Base-by-base conservation (phyloP, 2,888 invertebrate species). In the Cheilosia variabilis region DNA sequence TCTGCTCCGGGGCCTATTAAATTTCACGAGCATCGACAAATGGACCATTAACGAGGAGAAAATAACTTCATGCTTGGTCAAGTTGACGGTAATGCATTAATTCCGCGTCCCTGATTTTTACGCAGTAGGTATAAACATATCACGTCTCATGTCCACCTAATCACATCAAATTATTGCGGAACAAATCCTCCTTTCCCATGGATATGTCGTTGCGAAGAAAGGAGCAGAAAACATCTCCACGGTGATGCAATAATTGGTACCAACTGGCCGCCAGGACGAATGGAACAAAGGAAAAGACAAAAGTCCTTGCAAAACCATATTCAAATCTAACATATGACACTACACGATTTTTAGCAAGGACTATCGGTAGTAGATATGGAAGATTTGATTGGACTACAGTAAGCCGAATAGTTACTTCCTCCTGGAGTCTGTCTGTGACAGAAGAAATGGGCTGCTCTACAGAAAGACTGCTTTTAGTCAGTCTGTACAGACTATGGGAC, bases 171-270 rank as follows among this genome's bases (percentile, higher is more conserved):
- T 63, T 75, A 75, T 62, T 47, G 47, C 13, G 63, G 43, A 73
- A 72, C 24, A 43, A 15, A 43, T 66, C 41, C 27, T 9, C 15
- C n/a, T 31, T 37, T 19, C 31, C 43, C 45, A 45, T 69, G 27
- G 0, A 6, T 45, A 5, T 45, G 19, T 47, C 2, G 22, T 31
- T 13, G 15, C 43, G n/a, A 50, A 37, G 71, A 17, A 17, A 37
- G 10, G n/a, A 47, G 19, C 63, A n/a, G 27, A 50, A 55, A 62
- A 22, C 22, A 78, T 78, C 22, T 52, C 72, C 72, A 65, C 27
- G 78, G 78, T 37, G 65, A 79, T 58, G 50, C 43, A 17, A 72
- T 79, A 79, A 79, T 79, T 79, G 78, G 72, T 27, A 31, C 17
- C 22, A 37, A 62, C 55, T 52, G 17, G 27, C 45, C n/a, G 43